Evolutionary conservation across 2,797 vertebrate species (phyloP).

Genomic region (Parambassis ranga): DNA sequence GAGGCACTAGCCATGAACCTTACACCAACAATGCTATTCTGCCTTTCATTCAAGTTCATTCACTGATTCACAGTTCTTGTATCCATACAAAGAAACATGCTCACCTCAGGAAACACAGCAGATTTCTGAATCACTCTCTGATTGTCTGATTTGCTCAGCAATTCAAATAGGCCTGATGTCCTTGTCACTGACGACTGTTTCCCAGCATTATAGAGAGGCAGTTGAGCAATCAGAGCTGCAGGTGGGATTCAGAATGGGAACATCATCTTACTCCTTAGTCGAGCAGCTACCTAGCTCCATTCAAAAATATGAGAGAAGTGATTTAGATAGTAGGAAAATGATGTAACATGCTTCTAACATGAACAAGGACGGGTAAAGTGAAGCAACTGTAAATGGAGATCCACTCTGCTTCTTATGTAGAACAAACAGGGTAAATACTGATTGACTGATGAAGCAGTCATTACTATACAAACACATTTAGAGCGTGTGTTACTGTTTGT

Average conservation of each 20-base stretch:
- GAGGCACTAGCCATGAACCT: background rate
- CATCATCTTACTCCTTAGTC: background rate
- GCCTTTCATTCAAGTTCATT: background rate
- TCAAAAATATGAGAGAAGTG: background rate
- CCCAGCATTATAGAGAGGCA: background rate
- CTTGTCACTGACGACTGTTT: background rate
- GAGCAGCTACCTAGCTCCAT: background rate
- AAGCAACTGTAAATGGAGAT: background rate
- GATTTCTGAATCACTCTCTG: background rate
- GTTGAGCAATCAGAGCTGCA: background rate
- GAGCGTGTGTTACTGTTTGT: background rate
- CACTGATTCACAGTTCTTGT: too few species aligned
- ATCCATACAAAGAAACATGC: background rate
- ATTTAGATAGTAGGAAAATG: too few species aligned
- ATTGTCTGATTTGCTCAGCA: background rate
- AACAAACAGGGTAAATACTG: background rate
- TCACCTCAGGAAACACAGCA: background rate
- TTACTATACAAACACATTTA: background rate
- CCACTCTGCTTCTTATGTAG: background rate
- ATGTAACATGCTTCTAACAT: background rate
- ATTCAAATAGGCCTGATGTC: background rate
- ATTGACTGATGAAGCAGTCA: background rate
- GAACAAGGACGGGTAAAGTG: too few species aligned
- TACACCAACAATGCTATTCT: background rate
- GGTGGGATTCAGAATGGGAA: background rate